Percentiles rank a stretch among this genome's conserved stretches.
phyloP scores from a whole-genome alignment of 1,140 invertebrate genomes.

The Acromyrmex heyeri region DNA sequence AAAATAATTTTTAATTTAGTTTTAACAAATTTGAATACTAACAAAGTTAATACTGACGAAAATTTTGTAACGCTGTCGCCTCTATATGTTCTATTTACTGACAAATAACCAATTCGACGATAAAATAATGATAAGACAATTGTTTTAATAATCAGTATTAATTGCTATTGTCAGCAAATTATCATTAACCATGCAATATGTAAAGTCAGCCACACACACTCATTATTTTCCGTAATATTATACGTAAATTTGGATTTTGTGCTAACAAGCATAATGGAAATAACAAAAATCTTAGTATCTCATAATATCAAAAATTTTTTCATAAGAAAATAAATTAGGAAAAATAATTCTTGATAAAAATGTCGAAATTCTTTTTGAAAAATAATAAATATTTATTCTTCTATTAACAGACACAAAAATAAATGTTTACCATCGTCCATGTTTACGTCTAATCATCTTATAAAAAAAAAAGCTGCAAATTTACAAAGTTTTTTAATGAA shows the following conservation, averaged over 20 bases:
- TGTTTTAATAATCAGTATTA: background rate
- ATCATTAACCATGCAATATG: background rate
- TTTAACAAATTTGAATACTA: background rate
- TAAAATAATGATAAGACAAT: background rate
- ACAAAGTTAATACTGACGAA: background rate
- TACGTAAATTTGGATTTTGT: background rate
- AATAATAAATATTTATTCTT: background rate
- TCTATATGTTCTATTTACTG: background rate
- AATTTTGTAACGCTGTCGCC: background rate
- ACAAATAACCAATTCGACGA: background rate
- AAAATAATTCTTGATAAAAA: background rate
- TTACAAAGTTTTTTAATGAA: background rate
- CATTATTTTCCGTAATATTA: background rate
- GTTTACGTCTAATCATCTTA: background rate
- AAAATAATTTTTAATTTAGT: background rate
- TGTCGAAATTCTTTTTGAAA: background rate
- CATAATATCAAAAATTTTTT: background rate
- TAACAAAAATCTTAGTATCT: background rate
- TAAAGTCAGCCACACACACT: background rate
- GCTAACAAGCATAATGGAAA: background rate
- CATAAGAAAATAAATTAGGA: background rate
- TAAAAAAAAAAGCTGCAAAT: background rate
- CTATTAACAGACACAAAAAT: background rate
- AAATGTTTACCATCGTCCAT: background rate
- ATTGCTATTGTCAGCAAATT: slow-evolving; percentile 8